Percentiles rank a stretch among this genome's conserved stretches.
These are phyloP conservation scores for Coelogynopora nodosa DNA, from an alignment of 2,888 invertebrate species.

Conservation along the genomic window DNA sequence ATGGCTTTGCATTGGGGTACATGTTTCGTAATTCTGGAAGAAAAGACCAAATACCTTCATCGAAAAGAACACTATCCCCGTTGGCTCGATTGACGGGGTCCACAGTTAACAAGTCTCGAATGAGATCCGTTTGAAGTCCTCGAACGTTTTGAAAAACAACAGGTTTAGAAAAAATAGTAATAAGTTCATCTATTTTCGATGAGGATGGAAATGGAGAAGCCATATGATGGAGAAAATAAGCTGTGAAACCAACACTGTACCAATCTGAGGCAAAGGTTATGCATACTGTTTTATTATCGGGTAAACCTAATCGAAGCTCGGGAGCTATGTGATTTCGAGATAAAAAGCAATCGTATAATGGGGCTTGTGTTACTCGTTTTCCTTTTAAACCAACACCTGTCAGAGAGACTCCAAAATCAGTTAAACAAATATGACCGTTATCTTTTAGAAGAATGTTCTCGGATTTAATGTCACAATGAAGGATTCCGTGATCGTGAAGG, in stretches of 20 bases:
- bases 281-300: not conserved
- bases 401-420: not conserved
- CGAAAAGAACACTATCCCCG: not conserved
- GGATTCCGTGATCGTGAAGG: not conserved
- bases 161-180: not conserved
- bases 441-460: not conserved
- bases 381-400: not conserved
- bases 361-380: not conserved
- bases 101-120: not conserved
- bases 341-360: not conserved
- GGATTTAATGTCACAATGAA: constrained; percentile 3
- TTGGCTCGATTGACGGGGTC: not conserved
- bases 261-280: constrained; percentile 1
- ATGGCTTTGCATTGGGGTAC: not conserved
- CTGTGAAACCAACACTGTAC: not conserved
- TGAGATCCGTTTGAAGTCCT: not conserved
- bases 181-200: not conserved
- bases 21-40: not conserved
- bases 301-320: not conserved
- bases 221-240: not conserved
- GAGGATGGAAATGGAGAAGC: not conserved
- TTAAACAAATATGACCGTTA: not conserved
- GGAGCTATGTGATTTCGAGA: not conserved
- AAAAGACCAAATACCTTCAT: not conserved
- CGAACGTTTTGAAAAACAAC: not conserved